Evolutionary conservation across 2,797 vertebrate genomes (phyloP), one percentile per base, ranked within the genome.

Genomic region (Silurus aristotelis): DNA sequence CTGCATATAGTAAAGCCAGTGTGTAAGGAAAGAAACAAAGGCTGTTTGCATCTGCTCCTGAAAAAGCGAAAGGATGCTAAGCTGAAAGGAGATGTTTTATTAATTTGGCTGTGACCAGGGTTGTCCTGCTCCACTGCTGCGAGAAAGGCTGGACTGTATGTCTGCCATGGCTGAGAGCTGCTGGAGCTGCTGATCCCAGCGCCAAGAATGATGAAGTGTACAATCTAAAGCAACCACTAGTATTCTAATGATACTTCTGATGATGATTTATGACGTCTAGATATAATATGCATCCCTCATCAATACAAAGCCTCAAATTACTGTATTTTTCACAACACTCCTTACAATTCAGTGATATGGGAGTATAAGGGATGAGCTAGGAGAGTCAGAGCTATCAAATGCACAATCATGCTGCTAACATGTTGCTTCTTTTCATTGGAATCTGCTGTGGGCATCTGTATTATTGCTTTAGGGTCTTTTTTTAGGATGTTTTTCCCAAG

Each of bases 31-130:
- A 25, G 5, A 78, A 68, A n/a, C 13, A 17, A 22, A 38, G 38
- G 38, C 38, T 64, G 7, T 17, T 71, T 60, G 67, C 31, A 66
- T 73, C 67, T 80, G 82, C 31, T 80, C 8, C 22, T 56, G 55
- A 43, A 82, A 8, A 60, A 72, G 38, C 76, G 75, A 55, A 25
- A 27, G 83, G 67, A 83, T 15, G 43, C 81, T 87, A 79, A n/a
- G 52, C 75, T 84, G 76, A 46, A 77, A 79, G 88, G 70, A 80
- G 52, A 89, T 86, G 64, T 80, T 87, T 87, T 84, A 88, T 89
- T 87, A 70, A 86, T 84, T 64, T 76, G 67, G 63, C 87, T 87
- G 79, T 52, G 87, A 38, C 7, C 56, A 60, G 70, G 78, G 19
- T 22, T 76, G 68, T 84, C 67, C 68, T 84, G 83, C 66, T 84